phyloP scores from a whole-genome alignment of 2,888 invertebrate genomes.

The Callimorpha dominula region DNA sequence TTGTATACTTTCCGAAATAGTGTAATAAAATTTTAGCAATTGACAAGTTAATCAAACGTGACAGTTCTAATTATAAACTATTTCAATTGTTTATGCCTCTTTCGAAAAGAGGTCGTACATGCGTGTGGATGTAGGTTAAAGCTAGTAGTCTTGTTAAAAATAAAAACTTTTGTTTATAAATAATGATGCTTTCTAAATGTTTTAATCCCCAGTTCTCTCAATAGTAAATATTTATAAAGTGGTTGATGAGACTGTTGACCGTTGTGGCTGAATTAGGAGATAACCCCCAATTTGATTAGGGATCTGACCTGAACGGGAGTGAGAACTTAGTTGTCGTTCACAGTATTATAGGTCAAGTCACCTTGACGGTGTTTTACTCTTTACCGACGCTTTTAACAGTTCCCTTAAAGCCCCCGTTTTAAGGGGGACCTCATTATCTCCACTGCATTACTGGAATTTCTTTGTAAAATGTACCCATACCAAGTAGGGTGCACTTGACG shows the following conservation, averaged over 20 bases:
- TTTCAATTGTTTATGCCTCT: constrained; percentile 2
- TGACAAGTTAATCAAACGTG: constrained; percentile 8
- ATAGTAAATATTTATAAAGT: neutral
- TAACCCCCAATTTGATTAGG: neutral
- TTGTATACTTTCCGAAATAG: constrained; percentile 17
- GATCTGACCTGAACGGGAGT: neutral
- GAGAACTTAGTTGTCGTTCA: neutral
- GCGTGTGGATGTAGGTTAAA: neutral
- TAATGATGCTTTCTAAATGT: neutral
- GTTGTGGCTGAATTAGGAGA: neutral
- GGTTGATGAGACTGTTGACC: neutral
- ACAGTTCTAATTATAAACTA: neutral
- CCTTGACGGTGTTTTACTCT: neutral
- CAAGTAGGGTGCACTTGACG: too few relatives aligned
- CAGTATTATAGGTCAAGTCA: neutral
- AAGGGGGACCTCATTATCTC: neutral
- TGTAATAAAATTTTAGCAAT: constrained; percentile 1
- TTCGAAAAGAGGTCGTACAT: constrained; percentile 10
- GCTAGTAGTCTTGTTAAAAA: neutral
- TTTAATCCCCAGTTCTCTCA: neutral
- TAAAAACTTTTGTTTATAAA: too few relatives aligned
- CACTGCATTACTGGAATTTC: too few relatives aligned
- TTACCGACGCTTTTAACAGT: neutral
- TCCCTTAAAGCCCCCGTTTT: neutral
- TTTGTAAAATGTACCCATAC: neutral